A percentile compares a stretch with the other conserved stretches of the same genome.
Conservation (phyloP, 2,888 invertebrate genomes). For the Epicampocera succincta region DNA sequence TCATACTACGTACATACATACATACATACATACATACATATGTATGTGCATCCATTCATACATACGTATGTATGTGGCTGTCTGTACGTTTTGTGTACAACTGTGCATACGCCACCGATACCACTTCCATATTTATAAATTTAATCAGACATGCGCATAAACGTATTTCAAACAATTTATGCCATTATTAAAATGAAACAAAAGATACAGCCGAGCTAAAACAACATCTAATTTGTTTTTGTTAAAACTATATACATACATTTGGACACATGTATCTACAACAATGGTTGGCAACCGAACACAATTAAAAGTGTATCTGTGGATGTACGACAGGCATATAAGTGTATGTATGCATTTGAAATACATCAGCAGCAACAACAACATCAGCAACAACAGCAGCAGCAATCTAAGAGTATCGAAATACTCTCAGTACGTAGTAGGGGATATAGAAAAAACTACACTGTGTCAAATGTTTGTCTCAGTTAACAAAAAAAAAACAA, state of each 20-base stretch:
- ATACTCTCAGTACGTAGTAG: no score
- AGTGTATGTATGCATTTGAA: no score
- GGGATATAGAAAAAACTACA: neutral
- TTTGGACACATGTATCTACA: slow-evolving; percentile 14
- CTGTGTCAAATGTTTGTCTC: neutral
- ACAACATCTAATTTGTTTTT: slow-evolving; percentile 23
- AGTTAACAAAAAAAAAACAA: slow-evolving; percentile 35
- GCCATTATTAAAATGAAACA: slow-evolving; percentile 50
- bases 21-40: neutral
- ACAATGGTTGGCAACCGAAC: slow-evolving; percentile 24
- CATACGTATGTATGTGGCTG: no score
- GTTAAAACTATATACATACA: slow-evolving; percentile 18
- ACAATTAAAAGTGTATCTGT: no score
- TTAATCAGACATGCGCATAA: slow-evolving; percentile 67
- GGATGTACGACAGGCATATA: no score
- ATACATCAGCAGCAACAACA: neutral
- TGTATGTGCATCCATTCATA: neutral
- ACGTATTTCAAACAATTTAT: slow-evolving; percentile 57
- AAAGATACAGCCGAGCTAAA: slow-evolving; percentile 20
- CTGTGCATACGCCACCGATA: no score
- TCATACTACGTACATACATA: neutral
- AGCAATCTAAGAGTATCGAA: no score
- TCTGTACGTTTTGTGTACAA: no score
- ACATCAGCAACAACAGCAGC: no score
- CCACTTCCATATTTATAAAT: slow-evolving; percentile 15